phyloP scores from a whole-genome alignment of 1,140 invertebrate species.

The Eriocheir sinensis region DNA sequence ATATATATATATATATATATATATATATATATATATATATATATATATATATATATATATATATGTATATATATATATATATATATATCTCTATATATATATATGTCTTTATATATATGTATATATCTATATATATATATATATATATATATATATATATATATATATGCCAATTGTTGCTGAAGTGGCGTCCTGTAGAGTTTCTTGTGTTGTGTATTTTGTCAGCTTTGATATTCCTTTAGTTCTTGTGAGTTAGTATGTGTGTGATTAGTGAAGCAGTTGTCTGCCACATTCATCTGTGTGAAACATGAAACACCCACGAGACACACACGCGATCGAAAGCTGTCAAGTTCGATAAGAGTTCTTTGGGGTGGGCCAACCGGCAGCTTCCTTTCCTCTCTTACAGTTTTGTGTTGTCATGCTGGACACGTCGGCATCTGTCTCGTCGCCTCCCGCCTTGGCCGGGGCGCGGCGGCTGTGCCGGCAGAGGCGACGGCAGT shows the following conservation, averaged over 20 bases:
- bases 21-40: no score
- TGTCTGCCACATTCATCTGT: neutral
- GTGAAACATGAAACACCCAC: neutral
- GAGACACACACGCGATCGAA: neutral
- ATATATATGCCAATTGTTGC: neutral
- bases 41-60: no score
- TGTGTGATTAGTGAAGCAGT: neutral
- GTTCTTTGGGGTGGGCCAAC: neutral
- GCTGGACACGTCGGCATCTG: neutral
- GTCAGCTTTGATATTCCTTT: neutral
- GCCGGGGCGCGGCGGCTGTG: neutral
- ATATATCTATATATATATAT: no score
- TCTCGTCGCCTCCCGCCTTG: neutral
- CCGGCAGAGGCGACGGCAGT: neutral
- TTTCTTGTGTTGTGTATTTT: neutral
- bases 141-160: conserved; percentile 10
- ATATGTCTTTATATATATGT: no score
- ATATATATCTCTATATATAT: no score
- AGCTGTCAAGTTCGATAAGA: neutral
- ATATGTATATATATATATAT: no score
- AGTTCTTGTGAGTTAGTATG: neutral
- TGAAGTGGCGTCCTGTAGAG: neutral
- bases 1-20: no score
- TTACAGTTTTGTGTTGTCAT: conserved; percentile 25
- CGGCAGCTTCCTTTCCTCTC: conserved; percentile 12